Base-by-base conservation (phyloP, 2,113 vertebrate genomes). In the Scomber colias region DNA sequence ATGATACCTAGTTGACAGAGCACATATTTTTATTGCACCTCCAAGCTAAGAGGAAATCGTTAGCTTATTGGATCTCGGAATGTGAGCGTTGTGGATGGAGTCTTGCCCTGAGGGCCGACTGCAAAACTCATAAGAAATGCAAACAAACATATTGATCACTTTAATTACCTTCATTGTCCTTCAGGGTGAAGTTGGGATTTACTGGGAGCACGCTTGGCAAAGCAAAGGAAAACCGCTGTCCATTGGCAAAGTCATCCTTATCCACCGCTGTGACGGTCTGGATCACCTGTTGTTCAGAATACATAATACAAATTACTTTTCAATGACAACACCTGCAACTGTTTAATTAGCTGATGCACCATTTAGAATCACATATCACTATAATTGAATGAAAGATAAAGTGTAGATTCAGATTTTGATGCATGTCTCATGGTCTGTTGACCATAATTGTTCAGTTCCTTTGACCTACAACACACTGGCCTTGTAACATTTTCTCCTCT, bases 151-250 rank as follows among this genome's bases (percentile, higher is more conserved):
- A 84, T 79, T 31, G 73, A 87, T 79, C n/a, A 5, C 50, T 94
- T 92, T 83, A 68, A 86, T 87, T 95, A 99, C 98, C 98, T 98
- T 97, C 96, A 82, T 99, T 99, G 92, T 99, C 97, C 94, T 96
- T 97, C 73, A 99, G 90, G 67, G 98, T 97, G 93, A 99, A 99
- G 94, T 99, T 99, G 86, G 97, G 97, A 90, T 99, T 99, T 86
- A 95, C 81, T n/a, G 96, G 91, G 55, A 96, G 90, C 15, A 87
- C 94, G 78, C 94, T 95, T 12, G 96, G 95, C 68, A 97, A 87
- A 64, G 96, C 96, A 82, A 97, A 99, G 79, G 94, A 95, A 87
- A 99, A 98, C 66, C 96, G 92, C 81, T 96, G 96, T 51, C 98
- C 98, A 67, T 98, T 98, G 93, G 97, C 96, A 90, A 97, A 96